Evolutionary conservation across 2,113 vertebrate genomes (phyloP).

Genomic region (Zingel zingel): DNA sequence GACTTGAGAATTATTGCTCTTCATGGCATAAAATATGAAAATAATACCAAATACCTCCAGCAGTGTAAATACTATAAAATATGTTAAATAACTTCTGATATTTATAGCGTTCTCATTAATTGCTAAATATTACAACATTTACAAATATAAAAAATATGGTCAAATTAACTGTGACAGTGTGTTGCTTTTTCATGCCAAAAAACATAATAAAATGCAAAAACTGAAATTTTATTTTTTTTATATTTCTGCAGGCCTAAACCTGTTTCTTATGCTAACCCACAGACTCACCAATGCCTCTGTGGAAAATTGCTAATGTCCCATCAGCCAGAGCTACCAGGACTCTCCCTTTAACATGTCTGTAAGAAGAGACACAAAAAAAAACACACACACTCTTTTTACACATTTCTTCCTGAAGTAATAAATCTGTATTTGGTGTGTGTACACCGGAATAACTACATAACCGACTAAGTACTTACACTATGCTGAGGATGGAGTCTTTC

Average conservation of each 20-base stretch:
- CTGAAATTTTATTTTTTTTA: background rate
- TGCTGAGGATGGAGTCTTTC: constrained; percentile 96
- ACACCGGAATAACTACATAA: background rate
- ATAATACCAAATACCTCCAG: background rate
- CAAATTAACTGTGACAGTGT: background rate
- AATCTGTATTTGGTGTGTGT: background rate
- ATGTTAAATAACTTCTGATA: background rate
- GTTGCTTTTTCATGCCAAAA: background rate
- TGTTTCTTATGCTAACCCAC: background rate
- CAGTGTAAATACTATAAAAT: background rate
- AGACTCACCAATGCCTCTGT: constrained; percentile 89
- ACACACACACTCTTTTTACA: background rate
- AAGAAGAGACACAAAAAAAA: background rate
- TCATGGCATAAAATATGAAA: background rate
- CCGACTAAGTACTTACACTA: constrained; percentile 89
- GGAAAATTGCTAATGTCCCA: constrained; percentile 97
- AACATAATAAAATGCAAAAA: background rate
- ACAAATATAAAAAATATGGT: background rate
- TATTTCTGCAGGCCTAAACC: background rate
- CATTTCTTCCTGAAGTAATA: background rate
- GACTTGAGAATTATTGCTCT: background rate
- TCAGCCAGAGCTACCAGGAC: constrained; percentile 96
- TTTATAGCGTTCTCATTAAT: background rate
- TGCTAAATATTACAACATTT: background rate
- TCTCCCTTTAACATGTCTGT: constrained; percentile 96